Base-by-base conservation (phyloP, 2,888 invertebrate species). In the Oscheius sp. region DNA sequence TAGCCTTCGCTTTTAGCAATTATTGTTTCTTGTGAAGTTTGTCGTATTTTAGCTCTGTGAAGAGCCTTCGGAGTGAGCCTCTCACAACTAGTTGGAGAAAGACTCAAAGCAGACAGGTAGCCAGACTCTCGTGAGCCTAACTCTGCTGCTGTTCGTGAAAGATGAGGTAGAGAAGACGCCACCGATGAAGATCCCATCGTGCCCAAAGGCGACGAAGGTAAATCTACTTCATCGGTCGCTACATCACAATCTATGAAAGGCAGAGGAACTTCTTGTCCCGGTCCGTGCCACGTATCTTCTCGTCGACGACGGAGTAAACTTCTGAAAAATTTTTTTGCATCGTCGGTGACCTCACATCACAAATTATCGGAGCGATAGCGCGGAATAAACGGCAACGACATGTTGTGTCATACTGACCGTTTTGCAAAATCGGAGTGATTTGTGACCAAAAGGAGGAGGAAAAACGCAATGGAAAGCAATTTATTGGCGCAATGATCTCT, bases 1-100 rank as follows among this genome's bases (percentile, higher is more conserved):
- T 3, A 27, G 10, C 39, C 39, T 15, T 25, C 45, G 10, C 45
- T 61, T 31, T 61, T 61, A 10, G 27, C 31, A 17, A 29, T 25
- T 10, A 61, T n/a, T n/a, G 61, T 45, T 27, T 61, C 61, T 61
- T 61, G 61, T 6, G 61, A 61, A 45, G 61, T 61, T 45, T 61
- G 61, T 45, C 61, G 61, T 23, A 61, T 61, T 45, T 29, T 61
- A 4, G 55, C 55, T 23, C 55, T 20, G 33, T 34, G 33, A 5
- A 61, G 61, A 31, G 61, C 61, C 25, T 45, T 61, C 12, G 61
- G 61, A 42, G 45, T 61, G 42, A 61, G 61, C 45, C 61, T 25
- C 27, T 61, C 61, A 29, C 27, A 61, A 20, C 61, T 61, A 1
- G 27, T 42, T 3, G 64, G 64, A 29, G 64, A 64, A 12, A 64